Evolutionary conservation across 92 coral and sea anemone species (phyloP).

Genomic region (Phenganax subtilis): DNA sequence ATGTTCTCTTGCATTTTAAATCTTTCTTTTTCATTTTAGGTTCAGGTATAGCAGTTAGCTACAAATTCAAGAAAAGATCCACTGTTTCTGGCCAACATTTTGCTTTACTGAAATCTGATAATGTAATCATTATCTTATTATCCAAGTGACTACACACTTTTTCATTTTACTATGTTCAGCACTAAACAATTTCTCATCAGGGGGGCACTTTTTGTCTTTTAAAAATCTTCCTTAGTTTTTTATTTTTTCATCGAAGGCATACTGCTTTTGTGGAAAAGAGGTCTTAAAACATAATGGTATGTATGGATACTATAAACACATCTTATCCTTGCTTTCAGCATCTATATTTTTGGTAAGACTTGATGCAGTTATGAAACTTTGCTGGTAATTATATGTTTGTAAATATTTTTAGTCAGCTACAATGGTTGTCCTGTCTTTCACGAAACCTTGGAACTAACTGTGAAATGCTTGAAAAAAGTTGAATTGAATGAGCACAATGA

Average conservation of each 20-base stretch:
- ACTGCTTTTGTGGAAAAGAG: background rate
- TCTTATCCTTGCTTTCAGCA: background rate
- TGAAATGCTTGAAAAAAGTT: background rate
- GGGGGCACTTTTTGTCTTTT: background rate
- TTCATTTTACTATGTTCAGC: background rate
- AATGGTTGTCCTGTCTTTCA: conserved; percentile 51
- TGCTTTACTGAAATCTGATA: conserved; percentile 1
- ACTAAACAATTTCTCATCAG: too few relatives aligned
- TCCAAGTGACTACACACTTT: background rate
- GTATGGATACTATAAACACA: background rate
- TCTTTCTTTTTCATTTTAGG: conserved; percentile 24
- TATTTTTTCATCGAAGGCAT: background rate
- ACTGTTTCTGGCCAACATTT: conserved; percentile 1
- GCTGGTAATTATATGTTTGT: background rate
- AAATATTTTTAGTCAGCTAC: conserved; percentile 8
- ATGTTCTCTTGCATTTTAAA: background rate
- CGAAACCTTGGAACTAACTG: conserved; percentile 67
- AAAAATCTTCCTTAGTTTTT: background rate
- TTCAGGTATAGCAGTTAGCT: conserved; percentile 38
- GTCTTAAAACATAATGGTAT: background rate
- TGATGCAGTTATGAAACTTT: too few relatives aligned
- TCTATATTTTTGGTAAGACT: background rate
- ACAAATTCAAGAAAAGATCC: conserved; percentile 54
- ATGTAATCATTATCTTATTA: background rate
- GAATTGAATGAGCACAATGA: background rate